Percentiles rank a stretch among this genome's conserved stretches.
Evolutionary conservation across 2,113 vertebrate species (phyloP).

Genomic region (Hystrix cristata): DNA sequence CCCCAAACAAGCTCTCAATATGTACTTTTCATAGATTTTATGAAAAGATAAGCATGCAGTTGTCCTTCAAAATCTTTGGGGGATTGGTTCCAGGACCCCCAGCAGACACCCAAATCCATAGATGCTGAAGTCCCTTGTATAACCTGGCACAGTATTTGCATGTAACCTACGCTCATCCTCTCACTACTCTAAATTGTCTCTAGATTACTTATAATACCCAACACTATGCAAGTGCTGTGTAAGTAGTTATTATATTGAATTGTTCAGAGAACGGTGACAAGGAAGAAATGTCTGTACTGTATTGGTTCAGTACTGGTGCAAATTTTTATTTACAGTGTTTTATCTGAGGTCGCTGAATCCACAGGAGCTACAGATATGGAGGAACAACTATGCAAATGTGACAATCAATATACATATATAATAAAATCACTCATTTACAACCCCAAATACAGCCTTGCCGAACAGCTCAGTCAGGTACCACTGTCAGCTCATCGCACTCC

Average conservation of each 20-base stretch:
- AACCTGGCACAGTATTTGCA: background rate
- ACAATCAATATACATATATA: too few relatives aligned
- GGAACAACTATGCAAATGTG: background rate
- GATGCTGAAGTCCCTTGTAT: too few relatives aligned
- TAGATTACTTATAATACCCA: background rate
- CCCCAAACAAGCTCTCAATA: background rate
- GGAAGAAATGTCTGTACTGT: background rate
- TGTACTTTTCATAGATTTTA: background rate
- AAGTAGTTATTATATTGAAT: background rate
- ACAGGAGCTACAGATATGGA: background rate
- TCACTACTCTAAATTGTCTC: background rate
- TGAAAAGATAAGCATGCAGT: background rate
- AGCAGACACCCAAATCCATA: background rate
- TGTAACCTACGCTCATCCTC: background rate
- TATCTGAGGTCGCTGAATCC: background rate
- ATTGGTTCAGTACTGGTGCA: background rate
- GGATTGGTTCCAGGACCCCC: background rate
- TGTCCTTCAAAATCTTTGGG: background rate
- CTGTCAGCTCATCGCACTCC: background rate
- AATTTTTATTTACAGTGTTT: background rate
- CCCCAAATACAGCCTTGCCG: background rate
- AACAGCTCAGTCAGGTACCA: background rate
- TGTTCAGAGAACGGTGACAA: background rate
- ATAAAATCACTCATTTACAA: background rate
- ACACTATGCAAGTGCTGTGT: background rate